Evolutionary conservation across 2,797 vertebrate species (phyloP).

Genomic region (Spea hammondii): DNA sequence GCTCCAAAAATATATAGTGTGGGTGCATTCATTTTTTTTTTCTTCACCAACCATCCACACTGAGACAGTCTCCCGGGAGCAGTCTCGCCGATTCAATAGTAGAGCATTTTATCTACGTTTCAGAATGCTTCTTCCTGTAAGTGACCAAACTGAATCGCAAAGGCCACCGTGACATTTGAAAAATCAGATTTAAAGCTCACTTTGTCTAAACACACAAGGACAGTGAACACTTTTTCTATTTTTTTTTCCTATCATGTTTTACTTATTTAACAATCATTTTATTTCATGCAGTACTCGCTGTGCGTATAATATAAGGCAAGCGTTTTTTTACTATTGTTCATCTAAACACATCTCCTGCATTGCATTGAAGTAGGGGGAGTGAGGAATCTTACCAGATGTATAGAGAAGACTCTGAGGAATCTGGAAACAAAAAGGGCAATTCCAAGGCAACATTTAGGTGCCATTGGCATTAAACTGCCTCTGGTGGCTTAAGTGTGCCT

Average conservation of each 20-base stretch:
- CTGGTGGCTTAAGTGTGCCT: too few relatives aligned
- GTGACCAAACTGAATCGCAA: constrained; percentile 32
- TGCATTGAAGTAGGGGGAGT: too few relatives aligned
- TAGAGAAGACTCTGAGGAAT: too few relatives aligned
- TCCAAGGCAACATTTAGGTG: too few relatives aligned
- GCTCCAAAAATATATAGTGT: constrained; percentile 33
- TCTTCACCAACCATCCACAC: constrained; percentile 13
- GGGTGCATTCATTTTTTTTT: neutral
- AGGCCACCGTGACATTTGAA: constrained; percentile 50
- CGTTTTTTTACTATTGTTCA: neutral
- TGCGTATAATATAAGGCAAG: neutral
- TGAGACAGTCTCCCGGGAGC: constrained; percentile 23
- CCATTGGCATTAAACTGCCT: too few relatives aligned
- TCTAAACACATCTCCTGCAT: too few relatives aligned
- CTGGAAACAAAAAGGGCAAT: too few relatives aligned
- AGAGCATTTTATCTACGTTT: constrained; percentile 41
- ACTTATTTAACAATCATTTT: constrained; percentile 26
- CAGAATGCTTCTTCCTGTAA: constrained; percentile 33
- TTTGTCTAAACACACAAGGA: constrained; percentile 26
- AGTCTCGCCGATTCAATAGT: constrained; percentile 29
- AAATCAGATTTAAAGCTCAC: constrained; percentile 36
- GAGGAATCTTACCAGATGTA: too few relatives aligned
- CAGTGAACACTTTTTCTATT: constrained; percentile 14
- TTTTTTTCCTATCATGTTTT: constrained; percentile 24
- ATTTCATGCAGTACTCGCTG: neutral